phyloP scores from a whole-genome alignment of 2,888 invertebrate genomes.

The Amphiduros pacificus region DNA sequence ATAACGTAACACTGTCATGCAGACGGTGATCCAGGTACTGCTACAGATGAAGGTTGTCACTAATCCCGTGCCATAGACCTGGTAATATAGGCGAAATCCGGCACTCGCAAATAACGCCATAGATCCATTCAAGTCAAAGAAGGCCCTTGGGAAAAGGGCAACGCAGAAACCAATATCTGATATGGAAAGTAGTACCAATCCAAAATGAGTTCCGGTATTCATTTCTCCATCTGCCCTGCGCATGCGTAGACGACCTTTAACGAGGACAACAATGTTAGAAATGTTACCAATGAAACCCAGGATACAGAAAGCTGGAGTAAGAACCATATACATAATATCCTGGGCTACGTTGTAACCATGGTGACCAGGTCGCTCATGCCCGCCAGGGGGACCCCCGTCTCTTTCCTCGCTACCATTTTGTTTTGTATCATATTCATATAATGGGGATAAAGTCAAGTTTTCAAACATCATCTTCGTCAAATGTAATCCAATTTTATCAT shows the following conservation, averaged over 20 bases:
- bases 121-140: slow-evolving; percentile 26
- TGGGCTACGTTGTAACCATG: too few species aligned
- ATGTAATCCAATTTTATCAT: too few species aligned
- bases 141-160: slow-evolving; percentile 43
- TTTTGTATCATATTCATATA: too few species aligned
- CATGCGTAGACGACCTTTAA: slow-evolving; percentile 5
- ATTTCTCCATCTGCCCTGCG: neutral
- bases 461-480: too few species aligned
- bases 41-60: slow-evolving; percentile 52
- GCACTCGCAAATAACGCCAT: neutral
- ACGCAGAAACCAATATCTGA: slow-evolving; percentile 26
- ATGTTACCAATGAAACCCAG: slow-evolving; percentile 24
- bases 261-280: slow-evolving; percentile 18
- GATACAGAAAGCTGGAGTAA: slow-evolving; percentile 14
- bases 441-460: too few species aligned
- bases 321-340: slow-evolving; percentile 4
- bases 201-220: slow-evolving; percentile 20
- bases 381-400: too few species aligned
- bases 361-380: too few species aligned
- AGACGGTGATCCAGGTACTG: slow-evolving; percentile 53
- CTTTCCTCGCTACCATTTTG: too few species aligned
- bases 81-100: slow-evolving; percentile 32
- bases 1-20: slow-evolving; percentile 52
- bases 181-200: slow-evolving; percentile 21
- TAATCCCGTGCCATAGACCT: slow-evolving; percentile 40